A percentile compares a stretch with the other conserved stretches of the same genome.
Evolutionary conservation across 30 jellyfish, hydroid and myxozoan genomes (phyloP).

Genomic region (Pseudorhiza aurosa): DNA sequence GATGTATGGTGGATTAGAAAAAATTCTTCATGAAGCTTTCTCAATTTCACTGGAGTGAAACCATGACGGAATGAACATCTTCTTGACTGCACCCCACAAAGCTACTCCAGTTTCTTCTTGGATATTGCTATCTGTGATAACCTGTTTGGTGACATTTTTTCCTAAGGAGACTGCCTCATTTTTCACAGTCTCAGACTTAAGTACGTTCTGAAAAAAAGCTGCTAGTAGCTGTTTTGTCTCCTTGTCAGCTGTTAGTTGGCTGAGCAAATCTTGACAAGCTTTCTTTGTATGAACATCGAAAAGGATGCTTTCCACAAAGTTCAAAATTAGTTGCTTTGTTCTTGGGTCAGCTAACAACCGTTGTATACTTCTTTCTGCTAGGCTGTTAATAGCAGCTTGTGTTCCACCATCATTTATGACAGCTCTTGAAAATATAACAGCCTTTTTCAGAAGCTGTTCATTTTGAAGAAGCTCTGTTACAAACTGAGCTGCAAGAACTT

Average conservation of each 20-base stretch:
- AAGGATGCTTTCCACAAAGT: conserved; percentile 43
- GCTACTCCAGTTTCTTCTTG: conserved; percentile 88
- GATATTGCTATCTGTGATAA: conserved; percentile 67
- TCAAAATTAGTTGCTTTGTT: conserved; percentile 35
- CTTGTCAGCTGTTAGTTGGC: conserved; percentile 46
- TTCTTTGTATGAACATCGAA: conserved; percentile 48
- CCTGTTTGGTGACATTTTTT: conserved; percentile 69
- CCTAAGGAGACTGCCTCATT: conserved; percentile 82
- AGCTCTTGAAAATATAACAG: conserved; percentile 23
- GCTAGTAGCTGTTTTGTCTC: conserved; percentile 63
- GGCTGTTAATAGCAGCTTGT: conserved; percentile 14
- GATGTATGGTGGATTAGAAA: too few relatives aligned
- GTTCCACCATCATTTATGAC: conserved; percentile 54
- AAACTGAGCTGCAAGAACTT: conserved; percentile 47
- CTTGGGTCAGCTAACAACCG: conserved; percentile 31
- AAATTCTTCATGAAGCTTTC: neutral
- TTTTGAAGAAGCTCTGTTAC: conserved; percentile 49
- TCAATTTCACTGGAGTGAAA: conserved; percentile 7
- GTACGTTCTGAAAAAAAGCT: conserved; percentile 58
- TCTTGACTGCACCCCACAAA: conserved; percentile 71
- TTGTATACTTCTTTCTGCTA: conserved; percentile 30
- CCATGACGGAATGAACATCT: conserved; percentile 79
- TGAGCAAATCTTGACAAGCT: conserved; percentile 64
- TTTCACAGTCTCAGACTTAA: conserved; percentile 73
- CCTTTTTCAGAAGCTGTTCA: conserved; percentile 24